Percentiles rank a stretch among this genome's conserved stretches.
phyloP scores from a whole-genome alignment of 2,888 invertebrate species.

The Orchestes rusci region DNA sequence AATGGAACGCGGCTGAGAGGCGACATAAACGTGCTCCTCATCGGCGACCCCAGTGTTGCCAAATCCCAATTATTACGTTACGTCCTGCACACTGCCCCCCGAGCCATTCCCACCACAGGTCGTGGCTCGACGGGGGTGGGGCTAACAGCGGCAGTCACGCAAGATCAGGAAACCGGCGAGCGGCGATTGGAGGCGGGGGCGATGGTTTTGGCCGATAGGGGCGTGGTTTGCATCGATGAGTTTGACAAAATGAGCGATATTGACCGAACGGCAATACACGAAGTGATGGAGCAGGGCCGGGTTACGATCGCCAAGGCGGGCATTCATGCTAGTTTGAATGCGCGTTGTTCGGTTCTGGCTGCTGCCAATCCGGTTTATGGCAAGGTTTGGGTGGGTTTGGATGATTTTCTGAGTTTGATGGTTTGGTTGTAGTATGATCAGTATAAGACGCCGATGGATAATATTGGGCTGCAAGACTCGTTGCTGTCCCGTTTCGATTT shows the following conservation, averaged over 20 bases:
- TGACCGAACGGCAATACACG: conserved; percentile 98
- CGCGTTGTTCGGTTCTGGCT: conserved; percentile 93
- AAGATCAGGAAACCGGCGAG: conserved; percentile 81
- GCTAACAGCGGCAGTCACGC: conserved; percentile 95
- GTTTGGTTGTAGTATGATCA: conserved; percentile 74
- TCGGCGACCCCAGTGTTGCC: conserved; percentile 98
- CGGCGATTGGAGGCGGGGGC: conserved; percentile 89
- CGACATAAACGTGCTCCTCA: conserved; percentile 54
- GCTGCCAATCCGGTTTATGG: conserved; percentile 99
- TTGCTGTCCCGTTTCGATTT: conserved; percentile 96
- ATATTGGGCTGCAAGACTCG: conserved; percentile 97
- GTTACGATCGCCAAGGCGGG: conserved; percentile 99
- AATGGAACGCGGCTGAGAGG: conserved; percentile 90
- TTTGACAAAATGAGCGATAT: conserved; percentile 99
- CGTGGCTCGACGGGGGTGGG: conserved; percentile 98
- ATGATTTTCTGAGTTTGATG: neutral
- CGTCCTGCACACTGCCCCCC: conserved; percentile 87
- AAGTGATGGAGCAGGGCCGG: conserved; percentile 98
- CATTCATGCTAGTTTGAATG: conserved; percentile 95
- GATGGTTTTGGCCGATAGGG: conserved; percentile 96
- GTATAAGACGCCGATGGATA: conserved; percentile 99
- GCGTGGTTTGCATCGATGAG: conserved; percentile 95
- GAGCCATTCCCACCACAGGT: conserved; percentile 96
- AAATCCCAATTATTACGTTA: conserved; percentile 94
- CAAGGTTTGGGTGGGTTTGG: conserved; percentile 56